phyloP scores from a whole-genome alignment of 2,797 vertebrate genomes.

The Acropternis orthonyx region DNA sequence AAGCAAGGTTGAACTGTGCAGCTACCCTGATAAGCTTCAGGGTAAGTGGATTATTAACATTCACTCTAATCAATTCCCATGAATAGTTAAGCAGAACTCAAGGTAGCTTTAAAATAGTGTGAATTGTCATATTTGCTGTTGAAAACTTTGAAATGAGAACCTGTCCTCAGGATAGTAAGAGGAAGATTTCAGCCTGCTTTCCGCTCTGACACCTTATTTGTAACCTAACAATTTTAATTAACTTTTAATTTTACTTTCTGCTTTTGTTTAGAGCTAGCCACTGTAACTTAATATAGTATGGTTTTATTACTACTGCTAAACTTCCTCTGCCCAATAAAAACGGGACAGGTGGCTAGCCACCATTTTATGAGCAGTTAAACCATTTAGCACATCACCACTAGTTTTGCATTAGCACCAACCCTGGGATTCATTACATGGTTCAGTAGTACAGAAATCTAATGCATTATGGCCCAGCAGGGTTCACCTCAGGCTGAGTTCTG shows the following conservation, averaged over 20 bases:
- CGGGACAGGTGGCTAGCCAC: slow-evolving; percentile 32
- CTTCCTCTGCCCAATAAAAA: background rate
- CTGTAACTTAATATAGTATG: background rate
- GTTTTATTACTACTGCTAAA: background rate
- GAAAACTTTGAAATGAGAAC: background rate
- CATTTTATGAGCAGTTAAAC: slow-evolving; percentile 55
- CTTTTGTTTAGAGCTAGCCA: background rate
- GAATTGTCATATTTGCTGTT: background rate
- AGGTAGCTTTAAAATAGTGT: background rate
- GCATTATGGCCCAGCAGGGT: slow-evolving; percentile 8
- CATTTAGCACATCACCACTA: slow-evolving; percentile 52
- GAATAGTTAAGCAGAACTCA: background rate
- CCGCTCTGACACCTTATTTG: background rate
- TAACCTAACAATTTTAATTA: background rate
- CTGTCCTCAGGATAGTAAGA: background rate
- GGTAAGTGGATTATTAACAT: background rate
- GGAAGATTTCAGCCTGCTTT: background rate
- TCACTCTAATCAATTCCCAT: background rate
- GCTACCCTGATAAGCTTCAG: background rate
- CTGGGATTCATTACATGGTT: slow-evolving; percentile 53
- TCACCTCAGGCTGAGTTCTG: background rate
- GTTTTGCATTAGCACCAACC: slow-evolving; percentile 34
- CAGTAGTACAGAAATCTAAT: background rate
- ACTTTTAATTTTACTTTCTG: background rate
- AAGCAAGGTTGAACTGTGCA: background rate